These are phyloP conservation scores for Panzeria rudis DNA, from an alignment of 2,888 invertebrate species.

Conservation along the genomic window DNA sequence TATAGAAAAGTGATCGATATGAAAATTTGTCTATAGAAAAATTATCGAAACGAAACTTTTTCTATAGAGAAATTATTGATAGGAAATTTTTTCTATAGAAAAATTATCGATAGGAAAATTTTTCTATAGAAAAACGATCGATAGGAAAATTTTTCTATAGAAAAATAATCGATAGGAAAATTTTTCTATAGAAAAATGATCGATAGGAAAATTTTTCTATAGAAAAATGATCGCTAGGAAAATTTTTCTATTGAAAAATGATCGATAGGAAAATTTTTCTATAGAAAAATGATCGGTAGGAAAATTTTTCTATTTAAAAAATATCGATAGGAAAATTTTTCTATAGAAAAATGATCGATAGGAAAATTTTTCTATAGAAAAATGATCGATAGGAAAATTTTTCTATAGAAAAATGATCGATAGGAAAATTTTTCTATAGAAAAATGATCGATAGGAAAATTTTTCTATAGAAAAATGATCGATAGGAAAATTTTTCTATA, in stretches of 20 bases:
- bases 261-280: not conserved
- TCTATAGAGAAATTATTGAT: not conserved
- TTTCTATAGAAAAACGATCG: not conserved
- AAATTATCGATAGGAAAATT: too few relatives aligned
- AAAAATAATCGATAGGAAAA: not conserved
- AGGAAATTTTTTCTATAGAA: too few relatives aligned
- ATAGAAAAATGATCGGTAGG: not conserved
- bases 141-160: too few relatives aligned
- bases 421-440: too few relatives aligned
- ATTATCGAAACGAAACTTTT: not conserved
- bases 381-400: too few relatives aligned
- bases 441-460: too few relatives aligned
- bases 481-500: too few relatives aligned
- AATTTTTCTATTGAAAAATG: not conserved
- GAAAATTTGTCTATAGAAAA: not conserved
- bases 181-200: not conserved
- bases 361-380: too few relatives aligned
- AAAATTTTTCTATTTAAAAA: not conserved
- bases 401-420: too few relatives aligned
- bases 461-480: too few relatives aligned
- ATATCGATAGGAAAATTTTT: too few relatives aligned
- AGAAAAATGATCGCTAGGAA: not conserved
- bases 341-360: too few relatives aligned
- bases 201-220: not conserved
- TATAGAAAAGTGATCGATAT: not conserved